These are phyloP conservation scores for Adelognathus sp. DNA, from an alignment of 2,888 invertebrate genomes.

Conservation along the genomic window DNA sequence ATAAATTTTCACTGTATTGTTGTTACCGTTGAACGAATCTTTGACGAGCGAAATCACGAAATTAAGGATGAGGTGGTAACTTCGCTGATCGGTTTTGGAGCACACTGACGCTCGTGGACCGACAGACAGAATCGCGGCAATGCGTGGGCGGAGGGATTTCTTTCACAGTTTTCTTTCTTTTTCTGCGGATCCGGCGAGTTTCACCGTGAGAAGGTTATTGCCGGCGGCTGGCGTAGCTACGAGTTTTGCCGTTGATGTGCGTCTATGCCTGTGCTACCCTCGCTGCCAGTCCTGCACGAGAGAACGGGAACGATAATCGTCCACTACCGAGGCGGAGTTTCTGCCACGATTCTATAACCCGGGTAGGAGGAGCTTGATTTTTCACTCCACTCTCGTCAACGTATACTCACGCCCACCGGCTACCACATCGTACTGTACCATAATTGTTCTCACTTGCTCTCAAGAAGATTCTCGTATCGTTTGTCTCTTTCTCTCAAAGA, in stretches of 20 bases:
- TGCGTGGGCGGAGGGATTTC: constrained; percentile 26
- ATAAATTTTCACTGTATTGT: not conserved
- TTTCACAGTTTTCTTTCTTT: too few relatives aligned
- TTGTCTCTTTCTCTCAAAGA: not conserved
- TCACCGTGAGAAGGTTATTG: constrained; percentile 8
- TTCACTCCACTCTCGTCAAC: constrained; percentile 23
- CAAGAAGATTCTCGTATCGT: not conserved
- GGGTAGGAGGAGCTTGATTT: constrained; percentile 52
- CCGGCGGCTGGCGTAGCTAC: constrained; percentile 39
- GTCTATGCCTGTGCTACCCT: constrained; percentile 43
- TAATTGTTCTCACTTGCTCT: not conserved
- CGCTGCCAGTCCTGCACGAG: constrained; percentile 37
- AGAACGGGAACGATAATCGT: constrained; percentile 38
- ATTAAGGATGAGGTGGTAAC: not conserved
- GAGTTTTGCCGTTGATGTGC: constrained; percentile 47
- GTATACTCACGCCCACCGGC: constrained; percentile 50
- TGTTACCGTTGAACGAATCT: not conserved
- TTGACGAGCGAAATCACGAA: not conserved
- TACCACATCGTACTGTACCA: not conserved
- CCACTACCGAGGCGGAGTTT: constrained; percentile 20
- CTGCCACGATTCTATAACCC: constrained; percentile 11
- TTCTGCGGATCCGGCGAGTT: constrained; percentile 19
- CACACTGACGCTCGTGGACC: not conserved
- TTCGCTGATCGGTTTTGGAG: not conserved
- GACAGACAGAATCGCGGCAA: not conserved